phyloP scores from a whole-genome alignment of 2,888 invertebrate genomes.

The Tuberolachnus salignus region DNA sequence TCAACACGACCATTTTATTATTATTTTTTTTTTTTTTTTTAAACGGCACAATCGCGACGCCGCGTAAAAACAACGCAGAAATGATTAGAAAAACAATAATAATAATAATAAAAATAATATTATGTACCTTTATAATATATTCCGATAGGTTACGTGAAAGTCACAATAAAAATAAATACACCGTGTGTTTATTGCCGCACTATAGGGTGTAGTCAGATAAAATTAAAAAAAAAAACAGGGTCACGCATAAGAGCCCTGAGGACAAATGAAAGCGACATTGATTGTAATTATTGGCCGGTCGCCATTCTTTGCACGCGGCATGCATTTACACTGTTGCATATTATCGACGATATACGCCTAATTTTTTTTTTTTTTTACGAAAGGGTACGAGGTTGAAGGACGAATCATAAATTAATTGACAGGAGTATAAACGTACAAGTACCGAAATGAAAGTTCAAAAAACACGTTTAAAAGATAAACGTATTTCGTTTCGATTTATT shows the following conservation, averaged over 20 bases:
- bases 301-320: constrained; percentile 19
- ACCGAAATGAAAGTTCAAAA: constrained; percentile 2
- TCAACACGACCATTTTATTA: background rate
- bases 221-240: constrained; percentile 44
- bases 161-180: constrained; percentile 1
- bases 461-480: background rate
- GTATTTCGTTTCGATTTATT: too few species aligned
- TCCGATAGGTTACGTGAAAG: constrained; percentile 38
- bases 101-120: background rate
- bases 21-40: too few species aligned
- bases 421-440: background rate
- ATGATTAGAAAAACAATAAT: too few species aligned
- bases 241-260: constrained; percentile 34
- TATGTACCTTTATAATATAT: background rate
- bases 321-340: background rate
- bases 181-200: background rate
- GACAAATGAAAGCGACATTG: constrained; percentile 54
- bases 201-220: constrained; percentile 43
- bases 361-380: constrained; percentile 11
- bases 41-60: too few species aligned
- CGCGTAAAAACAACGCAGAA: too few species aligned
- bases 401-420: background rate
- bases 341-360: too few species aligned
- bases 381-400: constrained; percentile 40
- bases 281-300: constrained; percentile 11